phyloP scores from a whole-genome alignment of 2,888 invertebrate species.

The Micoletzkya japonica region DNA sequence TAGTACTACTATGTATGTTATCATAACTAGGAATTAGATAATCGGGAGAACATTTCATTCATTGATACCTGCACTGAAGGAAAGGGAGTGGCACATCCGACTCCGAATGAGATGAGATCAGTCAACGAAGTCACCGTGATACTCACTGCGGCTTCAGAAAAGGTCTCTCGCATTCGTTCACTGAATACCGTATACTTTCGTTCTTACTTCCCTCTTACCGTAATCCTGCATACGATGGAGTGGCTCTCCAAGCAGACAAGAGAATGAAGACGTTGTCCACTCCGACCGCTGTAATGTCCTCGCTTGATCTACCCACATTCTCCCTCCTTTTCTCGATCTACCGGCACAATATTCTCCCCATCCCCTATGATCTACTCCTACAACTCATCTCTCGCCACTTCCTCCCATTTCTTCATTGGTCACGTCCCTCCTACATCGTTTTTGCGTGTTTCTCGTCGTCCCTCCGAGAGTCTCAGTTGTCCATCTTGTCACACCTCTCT shows the following conservation, averaged over 20 bases:
- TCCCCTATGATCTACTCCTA: not conserved
- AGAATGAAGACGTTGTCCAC: slow-evolving; percentile 95
- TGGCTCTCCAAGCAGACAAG: slow-evolving; percentile 89
- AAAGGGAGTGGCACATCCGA: slow-evolving; percentile 88
- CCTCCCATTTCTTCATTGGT: too few relatives aligned
- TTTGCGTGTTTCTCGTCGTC: not conserved
- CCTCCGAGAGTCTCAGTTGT: not conserved
- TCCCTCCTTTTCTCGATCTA: not conserved
- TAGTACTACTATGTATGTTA: too few relatives aligned
- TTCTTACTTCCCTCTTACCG: slow-evolving; percentile 4
- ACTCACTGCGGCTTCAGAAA: slow-evolving; percentile 90
- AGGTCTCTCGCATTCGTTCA: slow-evolving; percentile 82
- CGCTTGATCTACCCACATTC: not conserved
- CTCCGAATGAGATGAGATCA: slow-evolving; percentile 85
- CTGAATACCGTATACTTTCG: slow-evolving; percentile 70
- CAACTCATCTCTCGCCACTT: not conserved
- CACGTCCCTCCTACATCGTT: not conserved
- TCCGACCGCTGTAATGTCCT: slow-evolving; percentile 82
- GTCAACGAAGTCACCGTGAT: slow-evolving; percentile 92
- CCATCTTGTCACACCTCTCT: not conserved
- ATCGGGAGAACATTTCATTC: not conserved
- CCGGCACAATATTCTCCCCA: not conserved
- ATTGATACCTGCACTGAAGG: slow-evolving; percentile 76
- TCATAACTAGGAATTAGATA: too few relatives aligned
- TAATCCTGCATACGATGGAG: slow-evolving; percentile 68